A percentile compares a stretch with the other conserved stretches of the same genome.
phyloP scores from a whole-genome alignment of 2,113 vertebrate species.

The Nematolebias whitei region DNA sequence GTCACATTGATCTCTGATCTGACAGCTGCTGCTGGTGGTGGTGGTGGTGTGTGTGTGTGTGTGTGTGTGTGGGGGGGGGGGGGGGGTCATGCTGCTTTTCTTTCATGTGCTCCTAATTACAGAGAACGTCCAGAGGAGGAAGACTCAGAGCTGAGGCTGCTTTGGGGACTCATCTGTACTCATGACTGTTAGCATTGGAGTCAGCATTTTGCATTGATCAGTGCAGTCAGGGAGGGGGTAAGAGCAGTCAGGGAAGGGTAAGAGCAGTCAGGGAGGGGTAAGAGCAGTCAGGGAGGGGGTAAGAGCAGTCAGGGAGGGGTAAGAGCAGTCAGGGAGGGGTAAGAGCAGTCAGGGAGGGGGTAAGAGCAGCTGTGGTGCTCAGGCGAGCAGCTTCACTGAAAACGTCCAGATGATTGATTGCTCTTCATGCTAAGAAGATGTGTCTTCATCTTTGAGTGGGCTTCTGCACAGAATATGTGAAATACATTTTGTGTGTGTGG shows the following conservation, averaged over 20 bases:
- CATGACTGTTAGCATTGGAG: constrained; percentile 82
- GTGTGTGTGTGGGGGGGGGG: no score
- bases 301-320: no score
- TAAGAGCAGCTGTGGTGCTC: background rate
- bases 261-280: constrained; percentile 41
- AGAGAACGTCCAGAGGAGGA: constrained; percentile 71
- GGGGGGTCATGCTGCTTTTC: constrained; percentile 45
- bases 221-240: constrained; percentile 39
- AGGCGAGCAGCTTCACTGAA: constrained; percentile 1
- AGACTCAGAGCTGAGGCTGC: constrained; percentile 79
- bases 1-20: no score
- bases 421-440: background rate
- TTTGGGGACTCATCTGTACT: constrained; percentile 75
- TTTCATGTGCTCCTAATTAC: constrained; percentile 80
- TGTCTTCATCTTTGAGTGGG: background rate
- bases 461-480: constrained; percentile 14
- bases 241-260: constrained; percentile 37
- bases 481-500: constrained; percentile 18
- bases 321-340: constrained; percentile 43
- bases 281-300: constrained; percentile 41
- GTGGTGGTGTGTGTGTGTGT: no score
- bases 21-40: no score
- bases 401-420: constrained; percentile 12
- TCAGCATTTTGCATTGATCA: constrained; percentile 76
- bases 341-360: constrained; percentile 41